Conservation (phyloP, 2,113 vertebrate genomes). For the Dendrocopos noguchii region DNA sequence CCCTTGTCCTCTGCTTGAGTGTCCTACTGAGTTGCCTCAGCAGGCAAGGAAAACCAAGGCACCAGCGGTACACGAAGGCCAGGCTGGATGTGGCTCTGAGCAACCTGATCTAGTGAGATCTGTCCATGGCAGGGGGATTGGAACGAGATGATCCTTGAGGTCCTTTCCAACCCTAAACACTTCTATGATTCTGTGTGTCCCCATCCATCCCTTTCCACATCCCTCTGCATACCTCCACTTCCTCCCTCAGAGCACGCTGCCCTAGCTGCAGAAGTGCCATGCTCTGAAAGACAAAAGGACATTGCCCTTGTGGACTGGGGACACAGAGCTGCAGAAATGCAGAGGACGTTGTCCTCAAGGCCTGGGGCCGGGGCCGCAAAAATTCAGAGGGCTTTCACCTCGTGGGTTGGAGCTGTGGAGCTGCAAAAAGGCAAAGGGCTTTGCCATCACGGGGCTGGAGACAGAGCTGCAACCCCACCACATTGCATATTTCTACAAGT, state of each 20-base stretch:
- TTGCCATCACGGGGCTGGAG: rapidly evolving
- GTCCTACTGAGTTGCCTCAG: rapidly evolving
- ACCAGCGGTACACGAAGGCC: rapidly evolving
- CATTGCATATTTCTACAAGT: rapidly evolving
- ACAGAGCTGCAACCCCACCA: rapidly evolving
- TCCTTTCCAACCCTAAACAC: too few relatives aligned
- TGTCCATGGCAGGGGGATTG: too few relatives aligned
- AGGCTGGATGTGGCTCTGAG: too few relatives aligned
- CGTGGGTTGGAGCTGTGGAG: background rate
- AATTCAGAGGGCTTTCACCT: too few relatives aligned
- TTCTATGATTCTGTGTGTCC: background rate
- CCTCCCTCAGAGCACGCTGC: rapidly evolving
- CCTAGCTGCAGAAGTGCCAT: rapidly evolving
- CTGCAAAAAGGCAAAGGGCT: rapidly evolving
- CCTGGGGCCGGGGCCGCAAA: background rate
- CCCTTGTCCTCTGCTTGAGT: background rate
- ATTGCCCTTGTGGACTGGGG: rapidly evolving
- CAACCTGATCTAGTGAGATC: too few relatives aligned
- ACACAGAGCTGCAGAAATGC: background rate
- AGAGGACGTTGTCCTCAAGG: rapidly evolving
- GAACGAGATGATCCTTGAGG: too few relatives aligned
- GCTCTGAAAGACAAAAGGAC: background rate
- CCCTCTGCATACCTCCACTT: rapidly evolving
- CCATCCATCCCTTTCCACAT: rapidly evolving
- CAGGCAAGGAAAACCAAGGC: background rate